Conservation (phyloP, 2,113 vertebrate species). For the Labeo catla region DNA sequence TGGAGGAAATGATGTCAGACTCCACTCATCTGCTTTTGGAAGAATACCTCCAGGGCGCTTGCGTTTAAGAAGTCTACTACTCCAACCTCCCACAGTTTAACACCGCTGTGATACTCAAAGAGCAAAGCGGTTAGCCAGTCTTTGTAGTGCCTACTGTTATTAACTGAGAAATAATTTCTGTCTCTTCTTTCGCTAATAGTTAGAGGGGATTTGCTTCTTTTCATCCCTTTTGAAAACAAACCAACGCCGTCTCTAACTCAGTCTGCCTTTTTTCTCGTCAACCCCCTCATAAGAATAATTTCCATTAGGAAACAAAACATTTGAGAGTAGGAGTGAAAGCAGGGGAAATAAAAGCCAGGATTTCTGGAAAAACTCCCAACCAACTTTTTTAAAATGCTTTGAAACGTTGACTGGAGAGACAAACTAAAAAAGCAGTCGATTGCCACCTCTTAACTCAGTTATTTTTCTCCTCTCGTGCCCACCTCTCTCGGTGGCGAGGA, state of each 20-base stretch:
- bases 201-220: conserved; percentile 54
- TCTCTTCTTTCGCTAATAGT: conserved; percentile 31
- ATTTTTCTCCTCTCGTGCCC: not conserved
- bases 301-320: conserved; percentile 27
- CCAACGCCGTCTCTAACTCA: conserved; percentile 12
- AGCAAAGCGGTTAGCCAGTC: conserved; percentile 14
- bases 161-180: conserved; percentile 43
- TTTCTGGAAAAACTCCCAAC: not conserved
- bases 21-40: not conserved
- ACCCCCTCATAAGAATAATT: conserved; percentile 36
- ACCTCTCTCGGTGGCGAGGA: conserved; percentile 37
- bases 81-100: conserved; percentile 33
- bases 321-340: conserved; percentile 10
- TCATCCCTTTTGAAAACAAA: conserved; percentile 57
- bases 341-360: not conserved
- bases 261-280: conserved; percentile 8
- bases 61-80: conserved; percentile 42
- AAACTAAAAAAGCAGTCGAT: not conserved
- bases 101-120: conserved; percentile 37
- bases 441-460: conserved; percentile 17
- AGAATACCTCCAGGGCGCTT: conserved; percentile 38
- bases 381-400: conserved; percentile 42
- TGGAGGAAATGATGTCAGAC: conserved; percentile 46
- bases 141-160: conserved; percentile 56
- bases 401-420: conserved; percentile 47